A percentile compares a stretch with the other conserved stretches of the same genome.
Evolutionary conservation across 2,888 invertebrate species (phyloP).

Genomic region (Agriopis aurantiaria): DNA sequence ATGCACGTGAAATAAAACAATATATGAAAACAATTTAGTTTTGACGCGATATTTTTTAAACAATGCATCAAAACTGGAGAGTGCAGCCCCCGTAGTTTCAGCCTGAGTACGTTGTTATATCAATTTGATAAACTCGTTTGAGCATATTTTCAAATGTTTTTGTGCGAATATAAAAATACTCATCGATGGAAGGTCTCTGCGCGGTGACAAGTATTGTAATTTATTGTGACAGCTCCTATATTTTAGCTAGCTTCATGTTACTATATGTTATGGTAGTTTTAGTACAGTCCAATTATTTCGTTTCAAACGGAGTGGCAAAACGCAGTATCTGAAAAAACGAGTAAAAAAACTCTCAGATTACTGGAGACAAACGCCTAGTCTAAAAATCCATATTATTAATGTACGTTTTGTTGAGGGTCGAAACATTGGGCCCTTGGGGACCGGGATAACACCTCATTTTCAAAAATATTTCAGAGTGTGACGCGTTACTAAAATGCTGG

Average conservation of each 20-base stretch:
- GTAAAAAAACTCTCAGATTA: too few relatives aligned
- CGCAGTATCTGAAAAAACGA: too few relatives aligned
- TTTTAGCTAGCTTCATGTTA: not conserved
- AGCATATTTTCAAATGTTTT: slow-evolving; percentile 16
- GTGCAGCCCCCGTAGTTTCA: not conserved
- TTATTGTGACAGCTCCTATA: not conserved
- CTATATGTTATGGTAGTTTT: not conserved
- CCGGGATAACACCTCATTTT: too few relatives aligned
- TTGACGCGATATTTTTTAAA: not conserved
- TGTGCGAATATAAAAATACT: not conserved
- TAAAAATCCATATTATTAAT: too few relatives aligned
- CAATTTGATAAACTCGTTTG: slow-evolving; percentile 9
- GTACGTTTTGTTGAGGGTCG: too few relatives aligned
- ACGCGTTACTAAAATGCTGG: too few relatives aligned
- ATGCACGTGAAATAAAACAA: not conserved
- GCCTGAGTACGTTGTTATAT: not conserved
- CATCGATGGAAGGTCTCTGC: not conserved
- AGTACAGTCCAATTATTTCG: not conserved
- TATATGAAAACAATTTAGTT: not conserved
- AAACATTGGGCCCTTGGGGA: too few relatives aligned
- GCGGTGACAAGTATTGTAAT: not conserved
- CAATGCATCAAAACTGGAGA: too few relatives aligned
- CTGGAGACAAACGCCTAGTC: too few relatives aligned
- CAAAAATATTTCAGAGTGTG: too few relatives aligned
- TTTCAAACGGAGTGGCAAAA: too few relatives aligned